A percentile compares a stretch with the other conserved stretches of the same genome.
Evolutionary conservation across 1,140 invertebrate species (phyloP).

Genomic region (Lepidotrigona ventralis): DNA sequence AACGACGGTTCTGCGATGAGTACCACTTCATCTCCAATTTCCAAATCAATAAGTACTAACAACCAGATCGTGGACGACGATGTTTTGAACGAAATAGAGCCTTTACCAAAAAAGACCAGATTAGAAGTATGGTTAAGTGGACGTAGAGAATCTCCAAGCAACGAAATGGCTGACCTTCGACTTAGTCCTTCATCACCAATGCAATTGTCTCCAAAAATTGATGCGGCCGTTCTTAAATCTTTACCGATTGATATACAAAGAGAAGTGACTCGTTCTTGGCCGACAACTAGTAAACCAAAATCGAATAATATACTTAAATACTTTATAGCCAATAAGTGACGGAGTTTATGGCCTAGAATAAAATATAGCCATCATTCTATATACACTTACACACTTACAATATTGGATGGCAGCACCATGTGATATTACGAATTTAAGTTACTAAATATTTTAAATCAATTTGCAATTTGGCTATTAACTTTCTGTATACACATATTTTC

Average conservation of each 20-base stretch:
- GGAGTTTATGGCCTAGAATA: conserved; percentile 57
- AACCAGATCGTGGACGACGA: conserved; percentile 70
- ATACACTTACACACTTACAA: conserved; percentile 47
- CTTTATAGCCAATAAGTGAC: conserved; percentile 78
- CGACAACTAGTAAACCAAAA: conserved; percentile 73
- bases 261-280: conserved; percentile 73
- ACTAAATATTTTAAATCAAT: conserved; percentile 33
- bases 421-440: conserved; percentile 39
- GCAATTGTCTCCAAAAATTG: conserved; percentile 69
- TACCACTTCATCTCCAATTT: conserved; percentile 63
- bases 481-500: conserved; percentile 37
- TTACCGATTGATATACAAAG: conserved; percentile 73
- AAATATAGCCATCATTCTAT: conserved; percentile 52
- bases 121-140: conserved; percentile 78
- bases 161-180: conserved; percentile 75
- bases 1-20: conserved; percentile 67
- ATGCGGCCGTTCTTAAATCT: conserved; percentile 69
- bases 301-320: conserved; percentile 78
- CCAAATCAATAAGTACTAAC: conserved; percentile 48
- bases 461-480: conserved; percentile 32
- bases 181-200: conserved; percentile 75
- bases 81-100: conserved; percentile 83
- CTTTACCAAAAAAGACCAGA: conserved; percentile 85
- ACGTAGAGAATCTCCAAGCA: conserved; percentile 75
- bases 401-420: conserved; percentile 62